phyloP scores from a whole-genome alignment of 2,797 vertebrate genomes.

The Hyperoplus lanceolatus region DNA sequence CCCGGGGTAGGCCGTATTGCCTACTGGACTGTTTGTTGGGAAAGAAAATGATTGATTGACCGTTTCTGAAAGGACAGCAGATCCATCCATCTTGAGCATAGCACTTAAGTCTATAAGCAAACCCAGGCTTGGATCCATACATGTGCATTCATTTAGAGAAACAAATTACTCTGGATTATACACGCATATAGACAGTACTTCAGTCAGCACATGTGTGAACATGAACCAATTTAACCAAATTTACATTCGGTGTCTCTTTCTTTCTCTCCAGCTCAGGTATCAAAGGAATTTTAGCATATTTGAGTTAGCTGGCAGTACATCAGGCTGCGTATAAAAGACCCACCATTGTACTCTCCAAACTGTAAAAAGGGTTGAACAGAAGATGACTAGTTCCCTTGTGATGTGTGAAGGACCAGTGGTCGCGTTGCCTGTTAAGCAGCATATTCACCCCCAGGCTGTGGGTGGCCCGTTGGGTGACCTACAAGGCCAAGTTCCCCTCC shows the following conservation, averaged over 20 bases:
- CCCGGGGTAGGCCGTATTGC: neutral
- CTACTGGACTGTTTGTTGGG: neutral
- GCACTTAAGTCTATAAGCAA: constrained; percentile 2
- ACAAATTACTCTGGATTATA: constrained; percentile 2
- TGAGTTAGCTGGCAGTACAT: neutral
- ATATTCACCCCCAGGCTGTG: constrained; percentile 42
- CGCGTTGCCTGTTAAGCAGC: constrained; percentile 39
- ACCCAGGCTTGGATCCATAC: constrained; percentile 39
- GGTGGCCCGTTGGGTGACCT: constrained; percentile 39
- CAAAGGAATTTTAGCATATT: constrained; percentile 25
- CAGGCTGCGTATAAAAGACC: constrained; percentile 2
- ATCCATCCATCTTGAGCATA: neutral
- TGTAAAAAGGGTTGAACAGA: neutral
- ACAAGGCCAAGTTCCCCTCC: constrained; percentile 42
- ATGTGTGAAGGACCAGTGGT: constrained; percentile 50
- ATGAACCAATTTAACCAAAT: constrained; percentile 18
- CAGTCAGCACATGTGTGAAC: constrained; percentile 23
- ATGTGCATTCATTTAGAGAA: constrained; percentile 9
- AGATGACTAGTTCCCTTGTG: constrained; percentile 23
- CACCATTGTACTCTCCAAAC: neutral
- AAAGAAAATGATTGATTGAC: constrained; percentile 7
- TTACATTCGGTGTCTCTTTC: constrained; percentile 7
- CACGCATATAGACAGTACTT: constrained; percentile 18
- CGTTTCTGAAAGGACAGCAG: neutral
- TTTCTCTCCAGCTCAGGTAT: constrained; percentile 31